phyloP scores from a whole-genome alignment of 1,140 invertebrate genomes.

The Drosophila chauvacae region DNA sequence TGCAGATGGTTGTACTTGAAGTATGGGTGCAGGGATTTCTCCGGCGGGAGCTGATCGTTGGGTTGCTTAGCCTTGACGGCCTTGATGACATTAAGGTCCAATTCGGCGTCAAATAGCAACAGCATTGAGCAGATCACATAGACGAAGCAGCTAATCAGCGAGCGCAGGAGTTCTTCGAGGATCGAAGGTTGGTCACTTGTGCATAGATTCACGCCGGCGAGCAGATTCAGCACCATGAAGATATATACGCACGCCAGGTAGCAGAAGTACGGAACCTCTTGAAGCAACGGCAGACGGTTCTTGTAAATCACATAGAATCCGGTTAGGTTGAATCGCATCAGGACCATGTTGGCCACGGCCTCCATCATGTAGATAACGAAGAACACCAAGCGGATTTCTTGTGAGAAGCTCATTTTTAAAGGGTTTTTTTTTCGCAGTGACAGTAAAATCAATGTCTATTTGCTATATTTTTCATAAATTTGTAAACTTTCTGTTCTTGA shows the following conservation, averaged over 20 bases:
- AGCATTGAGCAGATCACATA: neutral
- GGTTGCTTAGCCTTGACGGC: neutral
- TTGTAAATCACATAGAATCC: slow-evolving; percentile 1
- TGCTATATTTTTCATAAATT: no score
- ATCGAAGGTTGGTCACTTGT: neutral
- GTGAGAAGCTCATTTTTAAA: neutral
- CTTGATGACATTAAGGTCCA: neutral
- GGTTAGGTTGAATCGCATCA: neutral
- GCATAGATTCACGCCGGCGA: neutral
- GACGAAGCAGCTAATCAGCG: slow-evolving; percentile 1
- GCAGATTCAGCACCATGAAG: neutral
- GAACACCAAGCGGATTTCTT: neutral
- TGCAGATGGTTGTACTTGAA: neutral
- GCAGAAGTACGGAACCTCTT: neutral
- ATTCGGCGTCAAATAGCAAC: neutral
- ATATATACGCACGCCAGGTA: neutral
- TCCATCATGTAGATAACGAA: neutral
- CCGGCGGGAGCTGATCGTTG: no score
- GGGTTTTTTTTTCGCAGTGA: neutral
- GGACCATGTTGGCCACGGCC: neutral
- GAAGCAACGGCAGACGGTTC: neutral
- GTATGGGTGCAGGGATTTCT: neutral
- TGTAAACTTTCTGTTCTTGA: no score
- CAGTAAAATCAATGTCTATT: neutral
- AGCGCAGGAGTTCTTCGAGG: neutral